phyloP scores from a whole-genome alignment of 2,113 vertebrate species.

The Bombycilla garrulus region DNA sequence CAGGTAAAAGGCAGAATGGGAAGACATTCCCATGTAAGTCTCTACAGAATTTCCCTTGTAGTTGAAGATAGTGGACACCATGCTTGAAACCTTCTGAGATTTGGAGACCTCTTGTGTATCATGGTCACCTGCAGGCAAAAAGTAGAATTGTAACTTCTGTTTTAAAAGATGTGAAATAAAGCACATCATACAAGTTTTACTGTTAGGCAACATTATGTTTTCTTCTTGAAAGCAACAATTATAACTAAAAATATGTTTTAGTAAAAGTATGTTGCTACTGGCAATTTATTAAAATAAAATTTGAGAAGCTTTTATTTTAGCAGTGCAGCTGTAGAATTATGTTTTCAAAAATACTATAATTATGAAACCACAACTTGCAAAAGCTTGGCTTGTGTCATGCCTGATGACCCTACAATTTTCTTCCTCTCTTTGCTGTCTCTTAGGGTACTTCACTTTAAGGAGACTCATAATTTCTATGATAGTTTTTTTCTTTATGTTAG shows the following conservation, averaged over 20 bases:
- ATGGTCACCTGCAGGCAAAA: slow-evolving; percentile 35
- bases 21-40: slow-evolving; percentile 76
- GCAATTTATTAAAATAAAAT: not conserved
- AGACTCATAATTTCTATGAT: not conserved
- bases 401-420: not conserved
- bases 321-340: not conserved
- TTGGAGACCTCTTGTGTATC: not conserved
- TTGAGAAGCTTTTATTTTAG: not conserved
- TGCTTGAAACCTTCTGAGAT: slow-evolving; percentile 64
- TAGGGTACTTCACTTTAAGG: not conserved
- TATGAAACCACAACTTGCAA: not conserved
- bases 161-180: not conserved
- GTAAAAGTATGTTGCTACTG: not conserved
- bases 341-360: not conserved
- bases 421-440: not conserved
- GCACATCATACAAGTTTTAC: not conserved
- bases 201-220: not conserved
- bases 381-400: not conserved
- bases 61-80: slow-evolving; percentile 75
- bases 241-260: not conserved
- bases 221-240: not conserved
- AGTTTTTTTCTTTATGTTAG: not conserved
- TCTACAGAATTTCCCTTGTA: slow-evolving; percentile 81
- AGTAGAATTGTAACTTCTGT: not conserved
- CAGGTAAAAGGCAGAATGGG: slow-evolving; percentile 79